These are phyloP conservation scores for Tringa solitaria DNA, from an alignment of 2,113 vertebrate genomes.

Conservation along the genomic window DNA sequence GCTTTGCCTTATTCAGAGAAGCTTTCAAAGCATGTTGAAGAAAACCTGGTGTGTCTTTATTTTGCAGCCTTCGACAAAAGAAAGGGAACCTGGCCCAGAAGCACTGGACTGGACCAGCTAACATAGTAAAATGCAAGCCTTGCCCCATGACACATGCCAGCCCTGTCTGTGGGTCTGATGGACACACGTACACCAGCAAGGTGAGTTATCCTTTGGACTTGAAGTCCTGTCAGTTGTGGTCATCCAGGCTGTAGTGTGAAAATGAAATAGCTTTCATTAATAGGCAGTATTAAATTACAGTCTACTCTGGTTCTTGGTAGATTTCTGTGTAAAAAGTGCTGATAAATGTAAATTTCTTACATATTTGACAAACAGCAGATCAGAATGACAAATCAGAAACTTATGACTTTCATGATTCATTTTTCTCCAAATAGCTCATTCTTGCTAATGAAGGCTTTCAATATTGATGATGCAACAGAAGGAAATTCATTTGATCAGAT, in stretches of 20 bases:
- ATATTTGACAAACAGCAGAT: neutral
- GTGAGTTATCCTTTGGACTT: constrained; percentile 48
- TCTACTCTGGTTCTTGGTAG: neutral
- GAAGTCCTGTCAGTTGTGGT: no score
- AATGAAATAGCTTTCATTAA: fast-evolving
- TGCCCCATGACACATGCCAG: constrained; percentile 71
- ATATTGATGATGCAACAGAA: neutral
- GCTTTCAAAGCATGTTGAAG: neutral
- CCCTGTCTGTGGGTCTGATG: constrained; percentile 84
- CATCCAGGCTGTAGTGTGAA: fast-evolving
- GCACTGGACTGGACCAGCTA: constrained; percentile 77
- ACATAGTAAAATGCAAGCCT: constrained; percentile 82
- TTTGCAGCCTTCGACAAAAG: constrained; percentile 73
- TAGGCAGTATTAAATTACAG: fast-evolving
- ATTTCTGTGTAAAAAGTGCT: neutral
- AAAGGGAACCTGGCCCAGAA: constrained; percentile 78
- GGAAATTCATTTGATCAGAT: neutral
- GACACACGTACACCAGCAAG: constrained; percentile 85
- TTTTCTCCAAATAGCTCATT: neutral
- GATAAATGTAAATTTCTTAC: neutral
- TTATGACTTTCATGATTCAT: neutral
- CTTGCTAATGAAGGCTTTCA: neutral
- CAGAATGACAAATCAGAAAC: neutral
- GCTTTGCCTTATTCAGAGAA: neutral
- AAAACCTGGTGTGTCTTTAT: neutral